Conservation (phyloP, 2,113 vertebrate species). For the Ahaetulla prasina region DNA sequence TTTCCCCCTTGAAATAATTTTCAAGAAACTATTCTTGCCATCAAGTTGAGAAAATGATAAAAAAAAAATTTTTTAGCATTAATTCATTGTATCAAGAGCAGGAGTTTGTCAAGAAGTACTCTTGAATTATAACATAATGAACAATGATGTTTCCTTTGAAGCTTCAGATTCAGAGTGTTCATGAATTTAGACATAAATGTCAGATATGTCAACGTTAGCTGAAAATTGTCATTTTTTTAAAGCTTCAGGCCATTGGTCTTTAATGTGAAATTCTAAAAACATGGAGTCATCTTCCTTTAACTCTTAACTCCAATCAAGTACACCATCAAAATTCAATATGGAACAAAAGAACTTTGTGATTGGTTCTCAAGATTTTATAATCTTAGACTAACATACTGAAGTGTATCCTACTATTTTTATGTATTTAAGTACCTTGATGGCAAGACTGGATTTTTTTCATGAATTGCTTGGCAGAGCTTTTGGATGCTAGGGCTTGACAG, state of each 20-base stretch:
- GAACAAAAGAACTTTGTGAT: not conserved
- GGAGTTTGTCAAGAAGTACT: not conserved
- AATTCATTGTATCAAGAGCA: not conserved
- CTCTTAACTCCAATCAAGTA: not conserved
- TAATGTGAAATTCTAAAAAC: not conserved
- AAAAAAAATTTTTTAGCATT: not conserved
- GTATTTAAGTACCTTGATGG: not conserved
- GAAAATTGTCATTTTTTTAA: not conserved
- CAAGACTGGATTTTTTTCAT: not conserved
- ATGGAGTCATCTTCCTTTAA: not conserved
- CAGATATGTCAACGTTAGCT: not conserved
- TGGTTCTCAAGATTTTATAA: not conserved
- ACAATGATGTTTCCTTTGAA: not conserved
- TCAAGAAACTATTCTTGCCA: not conserved
- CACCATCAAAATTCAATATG: not conserved
- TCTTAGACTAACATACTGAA: not conserved
- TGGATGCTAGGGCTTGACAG: not conserved
- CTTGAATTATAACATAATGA: not conserved
- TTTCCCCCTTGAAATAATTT: not conserved
- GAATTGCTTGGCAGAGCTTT: not conserved
- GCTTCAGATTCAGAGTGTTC: not conserved
- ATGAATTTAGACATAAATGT: not conserved
- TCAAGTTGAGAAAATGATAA: not conserved
- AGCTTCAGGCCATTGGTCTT: not conserved
- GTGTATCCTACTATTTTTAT: not conserved